Base-by-base conservation (phyloP, 2,113 vertebrate genomes). In the Pachyramphus minor region DNA sequence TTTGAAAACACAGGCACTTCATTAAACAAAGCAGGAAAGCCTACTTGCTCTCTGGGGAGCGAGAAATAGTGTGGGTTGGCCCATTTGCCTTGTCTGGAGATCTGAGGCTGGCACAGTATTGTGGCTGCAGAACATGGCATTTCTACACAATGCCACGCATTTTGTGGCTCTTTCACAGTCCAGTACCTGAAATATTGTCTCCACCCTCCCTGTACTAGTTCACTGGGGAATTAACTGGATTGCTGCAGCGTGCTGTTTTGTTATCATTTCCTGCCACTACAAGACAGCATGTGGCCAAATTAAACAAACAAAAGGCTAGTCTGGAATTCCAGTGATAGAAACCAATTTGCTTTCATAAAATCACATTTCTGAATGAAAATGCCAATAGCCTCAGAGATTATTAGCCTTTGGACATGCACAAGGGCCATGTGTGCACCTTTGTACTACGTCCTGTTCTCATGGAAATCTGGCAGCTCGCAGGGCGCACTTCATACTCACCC, bases 401-500 rank as follows among this genome's bases (percentile, higher is more conserved):
- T 84, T 76, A 75, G 71, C 78, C 75, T 76, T 56, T 72, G 64
- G 67, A 88, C 49, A 28, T 6, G 39, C 19, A 53, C 45, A 62
- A 19, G n/a, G 74, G 59, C 60, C 50, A 53, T 2, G 1, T 30
- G 23, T 33, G 10, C 42, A 33, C 71, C 45, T 76, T 37, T 50
- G 49, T 50, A 55, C 64, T 56, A 5, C 11, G 28, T 55, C 14
- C 27, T 19, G 19, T 19, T 67, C 42, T 83, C 41, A 50, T 8
- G 28, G 59, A 79, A 72, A 66, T 55, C 37, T 47, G 27, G 42
- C 42, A 37, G 25, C 49, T 60, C 5, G 2, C 59, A 25, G 9
- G 42, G 58, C 0, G 0, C 0, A 0, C 23, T 28, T 76, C 52
- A 28, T 94, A 97, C 98, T 98, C 90, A 99, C 98, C 97, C 98